Conservation (phyloP, 2,113 vertebrate species). For the Illadopsis cleaveri region DNA sequence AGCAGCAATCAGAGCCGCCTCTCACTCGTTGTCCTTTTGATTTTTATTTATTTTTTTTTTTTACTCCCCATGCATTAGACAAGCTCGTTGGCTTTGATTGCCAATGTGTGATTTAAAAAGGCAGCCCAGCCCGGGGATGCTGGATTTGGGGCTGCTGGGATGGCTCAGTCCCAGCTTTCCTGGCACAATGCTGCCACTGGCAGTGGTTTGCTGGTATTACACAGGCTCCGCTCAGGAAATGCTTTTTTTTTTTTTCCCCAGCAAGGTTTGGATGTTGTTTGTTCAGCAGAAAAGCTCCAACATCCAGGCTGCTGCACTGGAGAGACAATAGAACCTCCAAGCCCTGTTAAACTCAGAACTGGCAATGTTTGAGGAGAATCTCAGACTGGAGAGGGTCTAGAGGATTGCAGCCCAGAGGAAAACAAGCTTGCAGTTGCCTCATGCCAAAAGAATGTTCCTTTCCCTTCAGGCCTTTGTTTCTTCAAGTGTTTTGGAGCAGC, state of each 20-base stretch:
- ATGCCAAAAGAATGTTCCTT: conserved; percentile 24
- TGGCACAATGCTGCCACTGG: conserved; percentile 86
- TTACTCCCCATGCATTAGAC: neutral
- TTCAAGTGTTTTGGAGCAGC: neutral
- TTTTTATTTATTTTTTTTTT: no score
- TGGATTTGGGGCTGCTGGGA: neutral
- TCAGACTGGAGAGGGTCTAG: neutral
- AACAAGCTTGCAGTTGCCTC: neutral
- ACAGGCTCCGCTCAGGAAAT: neutral
- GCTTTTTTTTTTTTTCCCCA: no score
- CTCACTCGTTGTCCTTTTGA: neutral
- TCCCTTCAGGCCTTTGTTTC: neutral
- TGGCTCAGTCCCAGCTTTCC: neutral
- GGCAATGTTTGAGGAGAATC: neutral
- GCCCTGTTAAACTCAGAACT: neutral
- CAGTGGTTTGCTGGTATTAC: conserved; percentile 65
- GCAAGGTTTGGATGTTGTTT: neutral
- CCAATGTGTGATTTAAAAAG: neutral
- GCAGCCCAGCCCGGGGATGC: no score
- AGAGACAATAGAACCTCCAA: neutral
- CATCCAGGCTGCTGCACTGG: neutral
- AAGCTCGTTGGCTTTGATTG: neutral
- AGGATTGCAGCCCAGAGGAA: neutral
- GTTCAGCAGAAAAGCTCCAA: neutral
- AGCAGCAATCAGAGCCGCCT: neutral